Evolutionary conservation across 2,113 vertebrate genomes (phyloP).

Genomic region (Martes martes): DNA sequence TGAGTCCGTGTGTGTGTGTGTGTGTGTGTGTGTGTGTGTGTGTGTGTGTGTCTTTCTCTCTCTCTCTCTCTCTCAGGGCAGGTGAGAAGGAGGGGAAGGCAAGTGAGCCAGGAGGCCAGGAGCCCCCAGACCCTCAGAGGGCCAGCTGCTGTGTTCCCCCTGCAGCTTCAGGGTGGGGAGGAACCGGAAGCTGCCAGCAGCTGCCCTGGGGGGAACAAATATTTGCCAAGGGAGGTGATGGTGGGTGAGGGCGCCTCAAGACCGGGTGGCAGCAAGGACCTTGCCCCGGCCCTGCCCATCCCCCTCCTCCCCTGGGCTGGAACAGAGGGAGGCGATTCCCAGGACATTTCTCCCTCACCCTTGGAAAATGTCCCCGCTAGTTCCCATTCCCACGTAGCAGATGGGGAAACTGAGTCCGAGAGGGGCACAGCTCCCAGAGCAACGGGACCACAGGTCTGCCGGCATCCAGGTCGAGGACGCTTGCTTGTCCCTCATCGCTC

Average conservation of each 20-base stretch:
- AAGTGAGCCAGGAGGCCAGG: neutral
- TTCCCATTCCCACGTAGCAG: neutral
- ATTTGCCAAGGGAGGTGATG: conserved; percentile 67
- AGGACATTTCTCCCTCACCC: neutral
- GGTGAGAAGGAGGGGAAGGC: neutral
- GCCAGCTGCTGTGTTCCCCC: neutral
- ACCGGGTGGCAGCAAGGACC: neutral
- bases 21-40: neutral
- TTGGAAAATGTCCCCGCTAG: neutral
- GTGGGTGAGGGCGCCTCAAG: neutral
- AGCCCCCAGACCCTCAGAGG: neutral
- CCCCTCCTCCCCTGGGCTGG: neutral
- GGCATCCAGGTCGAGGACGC: neutral
- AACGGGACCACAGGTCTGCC: neutral
- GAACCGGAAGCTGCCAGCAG: neutral
- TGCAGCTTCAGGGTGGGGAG: neutral
- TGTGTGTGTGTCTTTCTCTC: neutral
- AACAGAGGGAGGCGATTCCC: rapidly evolving
- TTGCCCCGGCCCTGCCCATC: neutral
- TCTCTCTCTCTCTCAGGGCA: neutral
- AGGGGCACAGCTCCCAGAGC: neutral
- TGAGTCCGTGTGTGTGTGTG: neutral
- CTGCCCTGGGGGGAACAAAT: conserved; percentile 10
- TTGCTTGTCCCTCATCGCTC: neutral
- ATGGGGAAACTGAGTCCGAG: neutral